Evolutionary conservation across 2,888 invertebrate genomes (phyloP), one percentile per base, ranked within the genome.

Genomic region (Aspidiotus destructor): DNA sequence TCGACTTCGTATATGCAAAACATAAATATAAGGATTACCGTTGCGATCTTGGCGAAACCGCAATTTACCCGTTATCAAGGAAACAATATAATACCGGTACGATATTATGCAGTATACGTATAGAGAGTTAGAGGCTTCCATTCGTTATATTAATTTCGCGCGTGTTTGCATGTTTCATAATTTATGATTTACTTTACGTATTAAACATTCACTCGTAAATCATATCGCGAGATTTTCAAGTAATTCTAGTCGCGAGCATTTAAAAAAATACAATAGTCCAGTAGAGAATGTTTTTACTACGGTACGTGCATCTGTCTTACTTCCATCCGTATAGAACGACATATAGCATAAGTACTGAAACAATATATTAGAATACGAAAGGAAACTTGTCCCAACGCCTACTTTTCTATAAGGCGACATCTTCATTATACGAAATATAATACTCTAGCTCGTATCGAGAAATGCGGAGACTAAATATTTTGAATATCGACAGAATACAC

Each of bases 401-500:
- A 48, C 48, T 13, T 28, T 28, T 28, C 48, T 48, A n/a, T 48
- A n/a, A n/a, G n/a, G n/a, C 48, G 48, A 48, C 48, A n/a, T 48
- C 48, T 48, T 48, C 48, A 48, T 48, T 48, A 48, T 48, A 48
- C 48, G 11, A 48, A 48, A 48, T 48, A 48, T 48, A 48, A 48
- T 13, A 6, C 48, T 48, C 11, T n/a, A n/a, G n/a, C n/a, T 48
- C 28, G 28, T 28, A 5, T 28, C 28, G 28, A 28, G 28, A 48
- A 13, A 48, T n/a, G 48, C 48, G 48, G 48, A 48, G 11, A 48
- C 48, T n/a, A 48, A 48, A 48, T 48, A 48, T 48, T 48, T 48
- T 48, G 48, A 48, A 48, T 48, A 48, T 48, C 48, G 48, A 48
- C 48, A 48, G 48, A 11, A n/a, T 48, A 48, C 48, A 48, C 10